phyloP scores from a whole-genome alignment of 2,113 vertebrate genomes.

The Melospiza georgiana region DNA sequence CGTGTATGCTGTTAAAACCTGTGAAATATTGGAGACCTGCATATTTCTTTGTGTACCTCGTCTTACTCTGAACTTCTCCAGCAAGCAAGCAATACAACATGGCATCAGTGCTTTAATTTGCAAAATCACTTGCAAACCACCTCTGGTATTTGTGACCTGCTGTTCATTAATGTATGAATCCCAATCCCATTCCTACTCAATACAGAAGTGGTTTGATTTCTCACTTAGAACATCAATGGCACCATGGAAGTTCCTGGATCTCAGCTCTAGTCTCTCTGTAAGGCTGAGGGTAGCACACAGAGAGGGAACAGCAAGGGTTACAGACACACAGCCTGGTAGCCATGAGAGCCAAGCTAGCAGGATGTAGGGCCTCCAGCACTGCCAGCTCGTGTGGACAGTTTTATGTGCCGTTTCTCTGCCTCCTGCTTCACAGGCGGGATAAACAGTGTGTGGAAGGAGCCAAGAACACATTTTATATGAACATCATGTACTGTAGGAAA shows the following conservation, averaged over 20 bases:
- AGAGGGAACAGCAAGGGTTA: not conserved
- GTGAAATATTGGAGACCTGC: not conserved
- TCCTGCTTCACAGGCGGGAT: not conserved
- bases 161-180: not conserved
- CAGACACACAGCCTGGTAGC: not conserved
- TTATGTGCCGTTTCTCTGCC: conserved; percentile 26
- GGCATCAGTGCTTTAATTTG: not conserved
- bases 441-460: not conserved
- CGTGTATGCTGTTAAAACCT: not conserved
- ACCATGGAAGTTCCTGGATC: not conserved
- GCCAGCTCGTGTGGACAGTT: conserved; percentile 41
- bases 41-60: not conserved
- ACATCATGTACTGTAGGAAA: conserved; percentile 50
- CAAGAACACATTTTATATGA: conserved; percentile 59
- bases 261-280: not conserved
- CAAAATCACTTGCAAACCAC: not conserved
- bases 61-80: not conserved
- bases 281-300: not conserved
- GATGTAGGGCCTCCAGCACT: not conserved
- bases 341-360: not conserved
- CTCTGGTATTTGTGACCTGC: not conserved
- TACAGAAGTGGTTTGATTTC: not conserved
- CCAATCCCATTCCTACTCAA: not conserved
- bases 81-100: not conserved
- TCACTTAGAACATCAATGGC: not conserved